Evolutionary conservation across 2,113 vertebrate genomes (phyloP).

Genomic region (Myrmecobius fasciatus): DNA sequence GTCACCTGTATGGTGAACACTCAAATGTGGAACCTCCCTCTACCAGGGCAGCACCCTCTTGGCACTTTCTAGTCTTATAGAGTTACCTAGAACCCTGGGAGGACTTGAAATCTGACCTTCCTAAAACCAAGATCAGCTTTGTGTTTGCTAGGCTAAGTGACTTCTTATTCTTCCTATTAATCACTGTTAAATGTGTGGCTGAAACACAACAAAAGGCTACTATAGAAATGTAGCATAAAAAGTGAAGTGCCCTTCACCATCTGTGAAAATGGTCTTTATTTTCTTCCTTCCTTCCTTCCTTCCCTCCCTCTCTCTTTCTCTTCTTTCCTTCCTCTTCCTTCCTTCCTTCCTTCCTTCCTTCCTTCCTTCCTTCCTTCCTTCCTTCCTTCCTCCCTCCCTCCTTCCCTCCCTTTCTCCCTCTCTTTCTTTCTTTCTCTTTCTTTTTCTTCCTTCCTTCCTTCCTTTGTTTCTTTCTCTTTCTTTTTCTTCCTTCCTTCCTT

Average conservation of each 20-base stretch:
- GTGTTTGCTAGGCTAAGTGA: not conserved
- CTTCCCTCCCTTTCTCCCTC: too few species aligned
- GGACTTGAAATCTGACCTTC: not conserved
- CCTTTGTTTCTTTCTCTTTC: too few species aligned
- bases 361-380: too few species aligned
- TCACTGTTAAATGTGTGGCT: not conserved
- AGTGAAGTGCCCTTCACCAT: not conserved
- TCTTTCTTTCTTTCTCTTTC: too few species aligned
- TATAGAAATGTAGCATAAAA: not conserved
- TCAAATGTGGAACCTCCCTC: not conserved
- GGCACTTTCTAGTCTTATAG: not conserved
- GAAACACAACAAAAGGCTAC: not conserved
- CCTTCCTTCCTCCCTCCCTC: too few species aligned
- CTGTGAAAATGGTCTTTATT: not conserved
- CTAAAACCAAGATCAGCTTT: not conserved
- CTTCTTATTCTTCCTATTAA: not conserved
- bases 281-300: too few species aligned
- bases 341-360: too few species aligned
- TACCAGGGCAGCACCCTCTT: not conserved
- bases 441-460: too few species aligned
- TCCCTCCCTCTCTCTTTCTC: too few species aligned
- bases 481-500: too few species aligned
- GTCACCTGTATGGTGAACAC: not conserved
- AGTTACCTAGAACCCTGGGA: not conserved
- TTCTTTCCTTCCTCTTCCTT: too few species aligned